Evolutionary conservation across 1,140 invertebrate genomes (phyloP), one percentile per base, ranked within the genome.

Genomic region (Eurosta solidaginis): DNA sequence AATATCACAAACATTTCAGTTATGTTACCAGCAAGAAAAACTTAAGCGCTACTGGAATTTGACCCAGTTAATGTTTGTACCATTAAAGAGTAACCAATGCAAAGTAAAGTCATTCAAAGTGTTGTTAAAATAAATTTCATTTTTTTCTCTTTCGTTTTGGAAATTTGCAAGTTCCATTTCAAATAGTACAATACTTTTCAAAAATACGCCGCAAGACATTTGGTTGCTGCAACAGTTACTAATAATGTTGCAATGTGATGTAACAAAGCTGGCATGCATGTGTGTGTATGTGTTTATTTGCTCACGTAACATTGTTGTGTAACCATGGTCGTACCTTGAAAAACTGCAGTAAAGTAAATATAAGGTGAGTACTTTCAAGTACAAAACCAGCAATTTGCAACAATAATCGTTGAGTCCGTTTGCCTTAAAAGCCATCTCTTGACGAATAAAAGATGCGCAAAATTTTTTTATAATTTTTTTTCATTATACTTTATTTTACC

Each of bases 161-260:
- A 2, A 29, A 22, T 68, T 68, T 68, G 59, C 17, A 10, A 29
- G 6, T 68, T 14, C 29, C 59, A 68, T 68, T 68, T 40, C 59
- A 40, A 68, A 68, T 40, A n/a, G n/a, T n/a, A 17, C 27, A 33
- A 10, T 40, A 68, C 59, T 68, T 68, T 68, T 68, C 33, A 10
- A 22, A 68, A 68, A 40, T 68, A n/a, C 33, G 59, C 59, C 59
- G 29, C 59, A 68, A 68, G 59, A 68, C 10, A 68, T 68, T 40
- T 33, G 27, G 27, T 33, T 40, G 14, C 45, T 47, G 45, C 3
- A 52, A 33, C 33, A 68, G 29, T 68, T 68, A 68, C 17, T 59
- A 68, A 40, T 33, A 40, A 40, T n/a, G n/a, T 40, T 17, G 59
- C n/a, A 0, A 6, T 68, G 59, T 68, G 6, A 29, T 68, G 4